phyloP scores from a whole-genome alignment of 2,113 vertebrate genomes.

The Vulpes vulpes region DNA sequence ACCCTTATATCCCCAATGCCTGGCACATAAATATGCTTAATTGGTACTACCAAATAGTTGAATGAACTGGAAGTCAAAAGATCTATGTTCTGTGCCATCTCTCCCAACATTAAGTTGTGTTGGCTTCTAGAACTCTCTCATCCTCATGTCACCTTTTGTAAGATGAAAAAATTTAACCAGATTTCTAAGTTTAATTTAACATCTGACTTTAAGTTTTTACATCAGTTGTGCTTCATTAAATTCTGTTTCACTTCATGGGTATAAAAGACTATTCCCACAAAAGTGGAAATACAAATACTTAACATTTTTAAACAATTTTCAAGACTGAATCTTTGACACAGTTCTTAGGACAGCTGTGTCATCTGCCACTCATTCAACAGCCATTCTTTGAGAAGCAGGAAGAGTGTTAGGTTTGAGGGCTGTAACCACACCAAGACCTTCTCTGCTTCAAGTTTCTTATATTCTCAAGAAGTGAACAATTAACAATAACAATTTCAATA shows the following conservation, averaged over 20 bases:
- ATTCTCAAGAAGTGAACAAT: background rate
- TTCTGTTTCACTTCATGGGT: background rate
- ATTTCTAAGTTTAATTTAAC: constrained; percentile 14
- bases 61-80: background rate
- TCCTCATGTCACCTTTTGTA: background rate
- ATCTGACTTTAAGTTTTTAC: background rate
- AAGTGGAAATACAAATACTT: background rate
- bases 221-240: background rate
- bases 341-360: background rate
- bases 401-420: background rate
- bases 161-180: background rate
- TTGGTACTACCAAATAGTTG: background rate
- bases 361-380: background rate
- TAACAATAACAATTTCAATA: background rate
- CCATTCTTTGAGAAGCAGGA: constrained; percentile 19
- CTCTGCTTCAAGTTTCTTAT: background rate
- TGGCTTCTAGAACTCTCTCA: background rate
- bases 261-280: background rate
- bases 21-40: background rate
- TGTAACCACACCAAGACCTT: background rate
- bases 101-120: background rate
- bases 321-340: background rate
- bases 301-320: background rate
- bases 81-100: background rate
- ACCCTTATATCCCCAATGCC: background rate